Base-by-base conservation (phyloP, 2,113 vertebrate genomes). In the Poecile atricapillus region DNA sequence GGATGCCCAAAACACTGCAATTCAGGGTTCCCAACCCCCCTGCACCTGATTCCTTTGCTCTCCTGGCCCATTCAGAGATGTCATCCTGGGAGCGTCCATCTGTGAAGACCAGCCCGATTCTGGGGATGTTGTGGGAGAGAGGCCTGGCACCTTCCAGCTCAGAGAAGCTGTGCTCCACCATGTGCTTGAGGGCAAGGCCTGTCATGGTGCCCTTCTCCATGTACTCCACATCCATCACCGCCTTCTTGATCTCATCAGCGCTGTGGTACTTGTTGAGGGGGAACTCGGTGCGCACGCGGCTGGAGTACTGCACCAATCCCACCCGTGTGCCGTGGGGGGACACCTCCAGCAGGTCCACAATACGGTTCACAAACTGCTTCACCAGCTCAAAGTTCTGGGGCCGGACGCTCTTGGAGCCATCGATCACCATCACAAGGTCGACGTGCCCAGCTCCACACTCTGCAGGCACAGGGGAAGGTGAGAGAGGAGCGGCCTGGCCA, bases 141-240 rank as follows among this genome's bases (percentile, higher is more conserved):
- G 98, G 93, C 60, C 99, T 98, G 89, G 98, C 96, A 24, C 99
- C 97, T 94, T 99, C 99, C 89, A 94, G 4, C 97, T 99, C 99
- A 0, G 99, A 98, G 98, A 99, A 99, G 92, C 99, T 99, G 97
- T 99, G 98, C 95, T 99, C 99, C 96, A 99, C 97, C 99, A 99
- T 98, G 97, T 99, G 99, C 50, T 99, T 99, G 69, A 99, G 98
- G 9, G 99, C 99, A 92, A 99, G 97, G 13, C 99, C 99, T 0
- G 99, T 99, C 99, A 99, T 99, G 37, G 99, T 99, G 4, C 99
- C 99, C n/a, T 99, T 99, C 97, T 99, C 99, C 99, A 99, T 99
- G 97, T 99, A 99, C 24, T 99, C 98, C 62, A 99, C 97, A 13
- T 98, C 98, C 98, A 98, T 98, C 46, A 99, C 99, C 0, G 99